phyloP scores from a whole-genome alignment of 92 coral and sea anemone genomes.

The Heteractis magnifica region DNA sequence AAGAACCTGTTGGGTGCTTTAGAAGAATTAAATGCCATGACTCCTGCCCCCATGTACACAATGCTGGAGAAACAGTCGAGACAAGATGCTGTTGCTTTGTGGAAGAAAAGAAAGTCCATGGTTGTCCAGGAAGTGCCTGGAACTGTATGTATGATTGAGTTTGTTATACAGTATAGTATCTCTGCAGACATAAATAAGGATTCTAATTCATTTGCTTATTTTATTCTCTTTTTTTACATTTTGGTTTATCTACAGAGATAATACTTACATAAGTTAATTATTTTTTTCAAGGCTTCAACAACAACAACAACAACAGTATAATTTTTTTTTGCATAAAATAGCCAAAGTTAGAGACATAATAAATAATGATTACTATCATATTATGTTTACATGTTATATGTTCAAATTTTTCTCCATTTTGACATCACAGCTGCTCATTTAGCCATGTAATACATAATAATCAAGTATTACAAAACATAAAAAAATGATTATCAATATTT shows the following conservation, averaged over 20 bases:
- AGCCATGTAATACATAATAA: background rate
- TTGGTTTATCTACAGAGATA: background rate
- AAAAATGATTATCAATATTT: background rate
- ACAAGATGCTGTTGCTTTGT: constrained; percentile 8
- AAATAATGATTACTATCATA: background rate
- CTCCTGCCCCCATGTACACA: constrained; percentile 7
- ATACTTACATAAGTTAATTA: background rate
- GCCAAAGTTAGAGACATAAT: background rate
- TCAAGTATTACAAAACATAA: background rate
- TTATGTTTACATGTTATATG: background rate
- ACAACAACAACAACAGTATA: background rate
- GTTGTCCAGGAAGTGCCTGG: background rate
- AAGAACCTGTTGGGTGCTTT: constrained; percentile 13
- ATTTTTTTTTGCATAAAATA: background rate
- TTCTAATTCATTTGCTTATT: background rate
- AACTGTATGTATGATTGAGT: background rate
- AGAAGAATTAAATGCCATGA: constrained; percentile 6
- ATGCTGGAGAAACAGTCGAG: background rate
- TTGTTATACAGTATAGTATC: background rate
- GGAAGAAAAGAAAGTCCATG: constrained; percentile 12
- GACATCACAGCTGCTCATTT: background rate
- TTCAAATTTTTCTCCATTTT: background rate
- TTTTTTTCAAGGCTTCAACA: background rate
- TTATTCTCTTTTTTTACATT: background rate
- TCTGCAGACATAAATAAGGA: background rate